Evolutionary conservation across 92 coral and sea anemone species (phyloP).

Genomic region (Nematostella vectensis): DNA sequence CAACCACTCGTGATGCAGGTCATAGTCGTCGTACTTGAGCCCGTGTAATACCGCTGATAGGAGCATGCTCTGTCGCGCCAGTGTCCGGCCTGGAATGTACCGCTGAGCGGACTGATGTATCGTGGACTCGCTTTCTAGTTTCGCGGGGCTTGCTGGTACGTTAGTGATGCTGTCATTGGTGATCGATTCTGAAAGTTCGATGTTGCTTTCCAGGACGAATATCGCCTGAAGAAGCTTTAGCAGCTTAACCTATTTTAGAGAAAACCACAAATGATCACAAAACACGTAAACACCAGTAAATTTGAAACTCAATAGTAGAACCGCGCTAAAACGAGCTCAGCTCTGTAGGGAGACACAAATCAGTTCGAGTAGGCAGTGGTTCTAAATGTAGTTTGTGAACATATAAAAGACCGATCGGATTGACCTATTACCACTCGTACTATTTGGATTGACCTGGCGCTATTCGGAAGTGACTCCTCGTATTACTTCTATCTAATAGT

Average conservation of each 20-base stretch:
- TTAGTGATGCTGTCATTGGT: constrained; percentile 45
- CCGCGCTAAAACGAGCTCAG: too few species aligned
- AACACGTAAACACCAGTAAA: background rate
- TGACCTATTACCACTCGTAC: too few species aligned
- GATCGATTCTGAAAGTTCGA: constrained; percentile 45
- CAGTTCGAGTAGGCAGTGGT: too few species aligned
- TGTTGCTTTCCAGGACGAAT: constrained; percentile 69
- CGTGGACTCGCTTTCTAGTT: constrained; percentile 50
- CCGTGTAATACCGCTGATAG: constrained; percentile 76
- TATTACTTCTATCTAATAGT: too few species aligned
- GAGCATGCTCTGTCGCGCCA: constrained; percentile 87
- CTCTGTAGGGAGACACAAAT: too few species aligned
- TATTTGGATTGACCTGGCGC: too few species aligned
- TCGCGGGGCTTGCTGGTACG: constrained; percentile 33
- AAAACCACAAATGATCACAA: constrained; percentile 18
- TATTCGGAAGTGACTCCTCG: too few species aligned
- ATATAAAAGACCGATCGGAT: too few species aligned
- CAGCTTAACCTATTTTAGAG: constrained; percentile 36
- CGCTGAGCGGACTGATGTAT: constrained; percentile 59
- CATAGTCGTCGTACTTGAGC: constrained; percentile 70
- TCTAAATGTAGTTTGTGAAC: too few species aligned
- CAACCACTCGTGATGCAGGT: constrained; percentile 88
- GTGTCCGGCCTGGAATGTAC: constrained; percentile 59
- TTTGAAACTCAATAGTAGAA: too few species aligned
- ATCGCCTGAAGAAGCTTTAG: constrained; percentile 76